Evolutionary conservation across 1,140 invertebrate species (phyloP), one percentile per base, ranked within the genome.

Genomic region (Venturia canescens): DNA sequence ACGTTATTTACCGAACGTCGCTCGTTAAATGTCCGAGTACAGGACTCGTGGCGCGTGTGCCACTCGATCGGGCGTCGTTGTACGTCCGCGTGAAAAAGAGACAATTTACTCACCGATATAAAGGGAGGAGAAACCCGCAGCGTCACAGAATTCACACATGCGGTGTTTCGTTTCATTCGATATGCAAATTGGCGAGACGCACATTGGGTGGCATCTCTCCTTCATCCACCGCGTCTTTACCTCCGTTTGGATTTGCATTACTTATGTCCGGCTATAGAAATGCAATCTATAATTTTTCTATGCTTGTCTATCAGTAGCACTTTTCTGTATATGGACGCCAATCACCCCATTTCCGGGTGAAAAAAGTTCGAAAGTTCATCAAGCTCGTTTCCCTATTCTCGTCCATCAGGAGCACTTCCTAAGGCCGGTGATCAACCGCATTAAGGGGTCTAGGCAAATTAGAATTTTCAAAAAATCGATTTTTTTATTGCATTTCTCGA

Each of bases 111-210:
- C n/a, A 18, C 60, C 60, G 60, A 63, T 63, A 63, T 63, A 63
- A 26, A 26, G 60, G 23, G 21, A 63, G 23, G 21, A 63, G 9
- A 63, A 63, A 23, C 53, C 53, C 53, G 53, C 50, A 21, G 50
- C 50, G n/a, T 53, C 23, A 63, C 23, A 63, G 27, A 63, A 23
- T 21, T n/a, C 60, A 26, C 84, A 82, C 34, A 48, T 67, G 57
- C 34, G 72, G 82, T 78, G 81, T 85, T 86, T 87, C 85, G 84
- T 82, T 87, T 87, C 84, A 87, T 87, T 84, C 80, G 44, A 77
- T 84, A 88, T 88, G 87, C 86, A 88, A 88, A 88, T 82, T 83
- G 74, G 21, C 71, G n/a, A 16, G 84, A 63, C 60, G 76, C 81
- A 48, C 72, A 57, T 38, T 75, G 72, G 72, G 84, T 44, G 81